phyloP scores from a whole-genome alignment of 2,113 vertebrate genomes.

The Oreochromis spilurus region DNA sequence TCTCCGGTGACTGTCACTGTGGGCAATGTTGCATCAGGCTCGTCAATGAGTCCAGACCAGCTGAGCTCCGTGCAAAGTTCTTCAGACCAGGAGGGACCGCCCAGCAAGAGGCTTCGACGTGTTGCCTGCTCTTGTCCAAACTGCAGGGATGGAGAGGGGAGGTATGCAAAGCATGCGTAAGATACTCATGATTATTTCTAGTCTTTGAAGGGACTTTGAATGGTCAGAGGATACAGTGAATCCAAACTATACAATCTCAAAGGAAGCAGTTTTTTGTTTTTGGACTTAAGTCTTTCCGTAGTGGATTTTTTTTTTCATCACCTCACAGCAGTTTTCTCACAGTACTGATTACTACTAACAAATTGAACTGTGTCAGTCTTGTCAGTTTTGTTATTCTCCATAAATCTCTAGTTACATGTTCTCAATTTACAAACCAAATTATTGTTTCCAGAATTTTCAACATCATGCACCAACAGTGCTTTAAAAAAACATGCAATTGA shows the following conservation, averaged over 20 bases:
- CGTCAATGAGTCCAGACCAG: constrained; percentile 91
- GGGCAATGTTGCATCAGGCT: constrained; percentile 83
- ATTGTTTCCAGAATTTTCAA: not conserved
- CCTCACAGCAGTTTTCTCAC: not conserved
- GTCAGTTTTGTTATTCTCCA: not conserved
- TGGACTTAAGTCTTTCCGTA: not conserved
- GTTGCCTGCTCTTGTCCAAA: constrained; percentile 98
- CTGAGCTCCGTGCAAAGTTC: constrained; percentile 92
- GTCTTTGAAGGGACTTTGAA: not conserved
- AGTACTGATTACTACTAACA: not conserved
- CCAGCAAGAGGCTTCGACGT: constrained; percentile 91
- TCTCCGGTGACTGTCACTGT: constrained; percentile 91
- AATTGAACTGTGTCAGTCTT: not conserved
- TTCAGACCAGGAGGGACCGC: constrained; percentile 90
- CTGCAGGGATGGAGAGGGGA: constrained; percentile 96
- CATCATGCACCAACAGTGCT: not conserved
- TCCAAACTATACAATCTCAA: not conserved
- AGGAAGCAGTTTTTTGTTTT: not conserved
- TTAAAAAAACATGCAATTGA: not conserved
- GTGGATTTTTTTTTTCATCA: not conserved
- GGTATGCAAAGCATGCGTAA: constrained; percentile 65
- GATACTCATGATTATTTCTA: not conserved
- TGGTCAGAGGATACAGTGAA: not conserved
- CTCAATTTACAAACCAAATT: not conserved
- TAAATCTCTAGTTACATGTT: not conserved